Evolutionary conservation across 2,113 vertebrate genomes (phyloP).

Genomic region (Aviceda subcristata): DNA sequence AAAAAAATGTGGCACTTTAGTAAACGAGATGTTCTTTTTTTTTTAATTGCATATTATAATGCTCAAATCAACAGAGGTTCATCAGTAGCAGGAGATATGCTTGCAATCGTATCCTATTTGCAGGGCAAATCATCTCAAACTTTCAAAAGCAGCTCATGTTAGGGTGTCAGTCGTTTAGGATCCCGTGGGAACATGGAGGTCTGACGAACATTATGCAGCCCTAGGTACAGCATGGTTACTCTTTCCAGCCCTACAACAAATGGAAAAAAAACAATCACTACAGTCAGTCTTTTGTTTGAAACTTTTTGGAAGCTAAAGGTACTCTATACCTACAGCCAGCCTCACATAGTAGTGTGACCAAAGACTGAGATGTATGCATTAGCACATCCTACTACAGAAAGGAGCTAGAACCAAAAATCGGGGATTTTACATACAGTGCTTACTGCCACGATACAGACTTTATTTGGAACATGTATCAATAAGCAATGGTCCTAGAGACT

Average conservation of each 20-base stretch:
- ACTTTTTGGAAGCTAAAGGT: not conserved
- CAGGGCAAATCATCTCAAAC: not conserved
- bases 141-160: not conserved
- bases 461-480: not conserved
- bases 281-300: not conserved
- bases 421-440: not conserved
- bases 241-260: constrained; percentile 87
- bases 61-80: constrained; percentile 13
- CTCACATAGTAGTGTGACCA: not conserved
- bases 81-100: constrained; percentile 14
- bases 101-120: not conserved
- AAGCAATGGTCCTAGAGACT: not conserved
- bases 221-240: constrained; percentile 97
- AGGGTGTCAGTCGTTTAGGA: constrained; percentile 95
- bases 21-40: constrained; percentile 4
- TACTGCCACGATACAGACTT: not conserved
- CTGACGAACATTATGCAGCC: constrained; percentile 94
- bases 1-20: constrained; percentile 66
- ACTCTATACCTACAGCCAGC: not conserved
- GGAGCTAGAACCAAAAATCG: not conserved
- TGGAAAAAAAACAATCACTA: not conserved
- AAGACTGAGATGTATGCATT: not conserved
- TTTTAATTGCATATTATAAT: constrained; percentile 31
- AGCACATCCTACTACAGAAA: not conserved
- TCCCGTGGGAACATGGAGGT: constrained; percentile 99